These are phyloP conservation scores for Aratinga solstitialis DNA, from an alignment of 2,797 vertebrate species.

Conservation along the genomic window DNA sequence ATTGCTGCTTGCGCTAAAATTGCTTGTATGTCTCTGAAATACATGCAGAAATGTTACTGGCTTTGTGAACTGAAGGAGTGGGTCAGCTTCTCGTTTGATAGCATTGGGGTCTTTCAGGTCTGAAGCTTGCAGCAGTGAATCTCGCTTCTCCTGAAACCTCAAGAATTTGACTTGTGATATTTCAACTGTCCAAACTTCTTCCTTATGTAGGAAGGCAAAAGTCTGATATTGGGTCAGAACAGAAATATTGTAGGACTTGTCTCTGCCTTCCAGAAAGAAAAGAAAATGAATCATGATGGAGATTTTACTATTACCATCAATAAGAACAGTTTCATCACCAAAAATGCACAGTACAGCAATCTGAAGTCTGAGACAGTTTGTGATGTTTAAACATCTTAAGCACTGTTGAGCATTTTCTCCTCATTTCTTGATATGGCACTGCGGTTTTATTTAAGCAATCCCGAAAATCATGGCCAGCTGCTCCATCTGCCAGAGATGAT, in stretches of 20 bases:
- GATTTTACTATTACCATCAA: background rate
- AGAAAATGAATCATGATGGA: background rate
- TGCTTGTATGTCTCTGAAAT: background rate
- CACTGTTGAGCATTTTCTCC: constrained; percentile 66
- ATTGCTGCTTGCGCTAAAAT: background rate
- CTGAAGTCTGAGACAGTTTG: constrained; percentile 63
- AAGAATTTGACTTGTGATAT: background rate
- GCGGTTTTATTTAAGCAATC: constrained; percentile 70
- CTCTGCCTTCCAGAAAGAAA: constrained; percentile 4
- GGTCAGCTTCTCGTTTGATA: background rate
- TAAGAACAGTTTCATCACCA: constrained; percentile 31
- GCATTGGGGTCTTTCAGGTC: background rate
- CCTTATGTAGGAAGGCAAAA: background rate
- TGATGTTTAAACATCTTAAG: constrained; percentile 71
- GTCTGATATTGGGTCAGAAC: background rate
- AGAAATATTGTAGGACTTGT: background rate
- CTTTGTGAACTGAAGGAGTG: background rate
- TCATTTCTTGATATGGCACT: constrained; percentile 66
- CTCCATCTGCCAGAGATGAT: constrained; percentile 71
- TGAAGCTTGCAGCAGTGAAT: background rate
- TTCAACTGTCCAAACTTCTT: background rate
- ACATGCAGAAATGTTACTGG: background rate
- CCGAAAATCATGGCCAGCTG: constrained; percentile 67
- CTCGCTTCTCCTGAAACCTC: background rate
- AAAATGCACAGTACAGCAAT: background rate